Base-by-base conservation (phyloP, 2,113 vertebrate species). In the Saccopteryx bilineata region DNA sequence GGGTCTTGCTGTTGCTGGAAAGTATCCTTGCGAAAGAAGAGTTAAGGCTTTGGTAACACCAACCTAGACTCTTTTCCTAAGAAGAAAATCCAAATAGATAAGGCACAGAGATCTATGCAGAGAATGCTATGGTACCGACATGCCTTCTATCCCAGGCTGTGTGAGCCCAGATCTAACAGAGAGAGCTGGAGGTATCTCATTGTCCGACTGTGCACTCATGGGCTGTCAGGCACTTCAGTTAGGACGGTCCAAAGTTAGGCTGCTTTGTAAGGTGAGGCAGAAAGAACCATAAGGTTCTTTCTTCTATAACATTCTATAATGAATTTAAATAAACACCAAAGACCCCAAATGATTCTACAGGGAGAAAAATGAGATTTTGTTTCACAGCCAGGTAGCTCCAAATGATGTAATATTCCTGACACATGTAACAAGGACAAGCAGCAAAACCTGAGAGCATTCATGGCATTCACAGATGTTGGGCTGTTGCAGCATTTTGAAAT, bases 391-490 rank as follows among this genome's bases (percentile, higher is more conserved):
- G 31, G 17, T 80, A 95, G 90, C 95, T 96, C 91, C 93, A 94
- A 81, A 86, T 74, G 82, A 96, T 15, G 3, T 13, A 92, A 96
- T 96, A 96, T 69, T 97, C 66, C 61, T 84, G 66, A 97, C 71
- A 96, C 94, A 87, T 85, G 61, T 92, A 95, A 92, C 39, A 82
- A 76, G 86, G 76, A 95, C 81, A 92, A 97, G 97, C 28, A 28
- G 91, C 95, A 87, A 76, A 93, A 92, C 72, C 90, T 56, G 93
- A 91, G 95, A 84, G 69, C 0, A 0, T 61, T 96, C 5, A 4
- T 28, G 90, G 93, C 48, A 94, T 68, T 97, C 87, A 94, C 33
- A 91, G 95, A 91, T 33, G 4, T 14, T 9, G 69, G 68, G 28
- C 3, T 33, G 33, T 7, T n/a, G 58, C 4, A n/a, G 60, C 60